phyloP scores from a whole-genome alignment of 2,113 vertebrate species.

The Tragelaphus imberbis region DNA sequence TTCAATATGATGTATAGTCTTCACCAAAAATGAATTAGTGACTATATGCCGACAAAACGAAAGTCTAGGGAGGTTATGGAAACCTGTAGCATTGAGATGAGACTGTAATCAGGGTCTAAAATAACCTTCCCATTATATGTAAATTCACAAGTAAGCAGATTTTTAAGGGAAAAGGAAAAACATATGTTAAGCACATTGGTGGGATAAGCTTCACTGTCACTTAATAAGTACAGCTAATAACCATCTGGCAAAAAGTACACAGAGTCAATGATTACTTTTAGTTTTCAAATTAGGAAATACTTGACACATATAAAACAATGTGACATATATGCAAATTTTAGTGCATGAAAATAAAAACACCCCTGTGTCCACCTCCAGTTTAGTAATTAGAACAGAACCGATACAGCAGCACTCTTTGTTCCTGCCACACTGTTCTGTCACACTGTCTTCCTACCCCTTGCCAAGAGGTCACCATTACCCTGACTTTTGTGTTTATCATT shows the following conservation, averaged over 20 bases:
- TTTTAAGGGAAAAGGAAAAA: neutral
- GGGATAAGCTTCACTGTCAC: neutral
- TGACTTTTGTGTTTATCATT: neutral
- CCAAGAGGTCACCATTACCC: neutral
- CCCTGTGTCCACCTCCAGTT: neutral
- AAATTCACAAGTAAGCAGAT: neutral
- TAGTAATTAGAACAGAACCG: neutral
- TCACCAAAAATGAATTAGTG: neutral
- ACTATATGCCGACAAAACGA: neutral
- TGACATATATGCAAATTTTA: neutral
- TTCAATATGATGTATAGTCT: neutral
- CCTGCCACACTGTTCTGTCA: rapidly evolving
- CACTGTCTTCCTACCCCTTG: neutral
- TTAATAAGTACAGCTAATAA: neutral
- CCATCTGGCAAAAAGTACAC: neutral
- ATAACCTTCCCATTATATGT: neutral
- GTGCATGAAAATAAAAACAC: neutral
- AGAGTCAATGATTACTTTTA: neutral
- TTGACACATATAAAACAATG: neutral
- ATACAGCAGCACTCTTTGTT: rapidly evolving
- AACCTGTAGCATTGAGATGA: neutral
- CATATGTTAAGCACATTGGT: neutral
- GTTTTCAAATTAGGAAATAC: neutral
- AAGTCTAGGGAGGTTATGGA: neutral
- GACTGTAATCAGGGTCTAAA: neutral